phyloP scores from a whole-genome alignment of 2,888 invertebrate species.

The Lamellibrachia satsuma region DNA sequence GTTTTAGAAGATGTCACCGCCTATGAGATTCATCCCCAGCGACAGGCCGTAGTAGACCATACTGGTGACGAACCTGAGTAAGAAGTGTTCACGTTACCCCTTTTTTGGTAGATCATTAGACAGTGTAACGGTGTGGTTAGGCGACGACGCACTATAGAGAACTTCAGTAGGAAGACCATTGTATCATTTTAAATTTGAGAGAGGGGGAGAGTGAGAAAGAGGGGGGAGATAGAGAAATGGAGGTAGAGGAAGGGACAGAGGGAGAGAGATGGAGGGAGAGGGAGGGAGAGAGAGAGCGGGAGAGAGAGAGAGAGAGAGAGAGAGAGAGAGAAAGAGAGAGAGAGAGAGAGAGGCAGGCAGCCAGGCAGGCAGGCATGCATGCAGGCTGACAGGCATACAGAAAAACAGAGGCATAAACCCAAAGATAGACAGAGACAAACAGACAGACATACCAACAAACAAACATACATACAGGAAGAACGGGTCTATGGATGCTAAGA shows the following conservation, averaged over 20 bases:
- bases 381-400: not conserved
- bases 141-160: not conserved
- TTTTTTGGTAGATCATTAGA: not conserved
- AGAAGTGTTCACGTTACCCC: not conserved
- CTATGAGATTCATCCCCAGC: slow-evolving; percentile 31
- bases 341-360: no score
- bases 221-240: no score
- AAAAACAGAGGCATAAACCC: not conserved
- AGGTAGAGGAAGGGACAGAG: no score
- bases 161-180: not conserved
- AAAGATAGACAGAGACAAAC: not conserved
- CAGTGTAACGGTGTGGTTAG: not conserved
- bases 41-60: slow-evolving; percentile 36
- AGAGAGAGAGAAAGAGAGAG: no score
- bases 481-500: no score
- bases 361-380: no score
- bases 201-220: no score
- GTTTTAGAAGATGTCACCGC: slow-evolving; percentile 35
- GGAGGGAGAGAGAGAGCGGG: no score
- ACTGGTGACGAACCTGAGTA: slow-evolving; percentile 35
- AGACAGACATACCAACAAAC: not conserved
- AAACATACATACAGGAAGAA: not conserved
- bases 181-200: not conserved
- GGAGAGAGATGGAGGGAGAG: no score
- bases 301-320: no score